These are phyloP conservation scores for Andrena trimmerana DNA, from an alignment of 2,888 invertebrate species.

Conservation along the genomic window DNA sequence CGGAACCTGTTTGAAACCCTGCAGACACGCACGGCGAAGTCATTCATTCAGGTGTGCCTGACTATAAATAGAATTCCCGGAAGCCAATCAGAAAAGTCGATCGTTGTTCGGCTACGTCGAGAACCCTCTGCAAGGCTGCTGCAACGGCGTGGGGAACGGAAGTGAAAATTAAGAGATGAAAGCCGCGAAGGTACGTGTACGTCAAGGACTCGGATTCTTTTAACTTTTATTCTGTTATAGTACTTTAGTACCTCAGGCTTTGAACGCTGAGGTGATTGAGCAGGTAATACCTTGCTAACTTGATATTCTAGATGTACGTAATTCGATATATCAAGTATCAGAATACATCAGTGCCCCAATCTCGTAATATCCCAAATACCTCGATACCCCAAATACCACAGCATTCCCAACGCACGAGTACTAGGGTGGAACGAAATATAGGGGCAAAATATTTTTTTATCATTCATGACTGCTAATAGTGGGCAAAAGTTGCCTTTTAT, in stretches of 20 bases:
- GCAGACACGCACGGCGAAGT: conserved; percentile 50
- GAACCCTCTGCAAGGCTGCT: neutral
- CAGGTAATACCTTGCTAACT: neutral
- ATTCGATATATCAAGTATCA: neutral
- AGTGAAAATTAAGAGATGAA: neutral
- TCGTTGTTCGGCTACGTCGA: conserved; percentile 42
- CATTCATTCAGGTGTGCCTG: conserved; percentile 71
- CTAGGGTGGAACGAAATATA: no score
- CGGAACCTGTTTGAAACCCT: conserved; percentile 65
- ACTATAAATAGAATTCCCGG: conserved; percentile 82
- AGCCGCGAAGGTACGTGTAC: neutral
- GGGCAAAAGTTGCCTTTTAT: no score
- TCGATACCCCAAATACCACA: neutral
- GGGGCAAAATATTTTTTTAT: no score
- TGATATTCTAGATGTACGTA: neutral
- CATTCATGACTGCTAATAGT: no score
- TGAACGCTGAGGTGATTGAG: neutral
- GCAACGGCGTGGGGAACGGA: neutral
- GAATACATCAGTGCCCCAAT: neutral
- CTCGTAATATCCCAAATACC: neutral
- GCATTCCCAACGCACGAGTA: no score
- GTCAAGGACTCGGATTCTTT: neutral
- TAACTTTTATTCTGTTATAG: no score
- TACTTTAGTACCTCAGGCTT: no score
- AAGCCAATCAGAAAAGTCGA: conserved; percentile 77